Conservation (phyloP, 92 coral and sea anemone species). For the Palythoa caribaeorum region DNA sequence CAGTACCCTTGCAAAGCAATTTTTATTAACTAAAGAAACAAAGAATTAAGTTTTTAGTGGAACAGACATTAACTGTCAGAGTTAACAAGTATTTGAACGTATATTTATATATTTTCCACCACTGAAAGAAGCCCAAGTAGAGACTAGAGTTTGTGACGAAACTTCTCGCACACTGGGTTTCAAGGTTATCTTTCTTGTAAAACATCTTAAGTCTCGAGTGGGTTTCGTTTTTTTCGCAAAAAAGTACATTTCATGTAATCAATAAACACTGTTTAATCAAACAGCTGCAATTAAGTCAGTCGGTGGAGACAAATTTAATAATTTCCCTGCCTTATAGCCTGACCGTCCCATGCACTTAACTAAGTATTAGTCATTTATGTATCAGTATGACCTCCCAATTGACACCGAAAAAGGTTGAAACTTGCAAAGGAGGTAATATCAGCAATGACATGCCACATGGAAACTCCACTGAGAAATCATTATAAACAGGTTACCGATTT, state of each 20-base stretch:
- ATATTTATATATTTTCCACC: neutral
- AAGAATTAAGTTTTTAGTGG: neutral
- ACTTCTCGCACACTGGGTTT: neutral
- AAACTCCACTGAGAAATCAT: too few relatives aligned
- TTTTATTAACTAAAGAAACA: neutral
- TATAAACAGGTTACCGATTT: neutral
- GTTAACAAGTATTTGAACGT: neutral
- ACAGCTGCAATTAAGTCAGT: conserved; percentile 5
- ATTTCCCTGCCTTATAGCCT: neutral
- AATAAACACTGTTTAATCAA: neutral
- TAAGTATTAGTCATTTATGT: neutral
- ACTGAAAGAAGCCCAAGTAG: neutral
- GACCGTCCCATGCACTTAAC: neutral
- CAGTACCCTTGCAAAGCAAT: neutral
- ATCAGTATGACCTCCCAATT: neutral
- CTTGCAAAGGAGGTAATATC: too few relatives aligned
- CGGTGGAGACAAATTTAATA: neutral
- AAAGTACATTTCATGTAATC: neutral
- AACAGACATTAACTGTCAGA: neutral
- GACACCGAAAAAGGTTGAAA: neutral
- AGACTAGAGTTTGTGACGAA: neutral
- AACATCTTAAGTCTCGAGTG: neutral
- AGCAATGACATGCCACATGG: too few relatives aligned
- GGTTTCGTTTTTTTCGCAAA: neutral
- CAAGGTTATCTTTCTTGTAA: neutral